These are phyloP conservation scores for Sylvicapra grimmia DNA, from an alignment of 2,113 vertebrate genomes.

Conservation along the genomic window DNA sequence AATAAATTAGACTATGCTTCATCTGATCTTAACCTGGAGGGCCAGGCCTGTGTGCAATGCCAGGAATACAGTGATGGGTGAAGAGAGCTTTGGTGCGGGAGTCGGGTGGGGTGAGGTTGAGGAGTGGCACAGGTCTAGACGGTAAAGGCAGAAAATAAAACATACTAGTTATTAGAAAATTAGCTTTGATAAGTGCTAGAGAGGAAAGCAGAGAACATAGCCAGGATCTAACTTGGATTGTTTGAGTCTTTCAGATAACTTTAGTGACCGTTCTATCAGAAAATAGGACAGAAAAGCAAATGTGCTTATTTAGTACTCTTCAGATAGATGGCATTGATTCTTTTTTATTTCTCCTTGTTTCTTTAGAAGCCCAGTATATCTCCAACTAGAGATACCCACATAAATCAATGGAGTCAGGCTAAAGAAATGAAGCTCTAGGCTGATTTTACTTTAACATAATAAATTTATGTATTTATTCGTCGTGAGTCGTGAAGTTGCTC, in stretches of 20 bases:
- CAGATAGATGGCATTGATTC: neutral
- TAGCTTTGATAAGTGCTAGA: neutral
- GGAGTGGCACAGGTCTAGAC: neutral
- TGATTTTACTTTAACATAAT: conserved; percentile 1
- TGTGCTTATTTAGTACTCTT: neutral
- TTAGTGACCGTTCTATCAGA: neutral
- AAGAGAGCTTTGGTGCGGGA: neutral
- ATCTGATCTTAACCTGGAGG: neutral
- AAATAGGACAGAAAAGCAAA: neutral
- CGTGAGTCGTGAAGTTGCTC: no score
- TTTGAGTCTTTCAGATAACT: neutral
- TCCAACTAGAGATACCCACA: neutral
- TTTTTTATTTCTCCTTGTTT: neutral
- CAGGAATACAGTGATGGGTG: neutral
- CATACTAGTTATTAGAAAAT: neutral
- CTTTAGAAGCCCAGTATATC: neutral
- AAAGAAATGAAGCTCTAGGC: neutral
- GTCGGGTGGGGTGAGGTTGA: fast-evolving
- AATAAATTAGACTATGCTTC: neutral
- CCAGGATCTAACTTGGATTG: neutral
- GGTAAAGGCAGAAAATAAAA: neutral
- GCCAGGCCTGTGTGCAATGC: neutral
- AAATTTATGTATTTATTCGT: neutral
- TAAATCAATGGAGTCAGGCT: neutral
- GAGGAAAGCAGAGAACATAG: neutral